These are phyloP conservation scores for Amphipoea oculea DNA, from an alignment of 2,888 invertebrate genomes.

Conservation along the genomic window DNA sequence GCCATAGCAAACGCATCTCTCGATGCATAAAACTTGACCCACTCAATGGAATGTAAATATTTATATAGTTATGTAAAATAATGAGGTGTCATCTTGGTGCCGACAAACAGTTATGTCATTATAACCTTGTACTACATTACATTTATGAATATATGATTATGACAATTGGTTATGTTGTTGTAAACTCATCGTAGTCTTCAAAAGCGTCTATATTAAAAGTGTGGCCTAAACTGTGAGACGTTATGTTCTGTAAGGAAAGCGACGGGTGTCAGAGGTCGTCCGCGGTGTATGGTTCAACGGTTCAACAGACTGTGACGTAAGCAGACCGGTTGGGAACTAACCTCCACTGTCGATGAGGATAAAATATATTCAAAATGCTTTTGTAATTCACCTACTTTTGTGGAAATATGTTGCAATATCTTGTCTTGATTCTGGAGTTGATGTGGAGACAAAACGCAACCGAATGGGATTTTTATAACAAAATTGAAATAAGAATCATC, in stretches of 20 bases:
- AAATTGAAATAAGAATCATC: neutral
- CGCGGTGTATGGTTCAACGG: slow-evolving; percentile 77
- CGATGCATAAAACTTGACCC: slow-evolving; percentile 69
- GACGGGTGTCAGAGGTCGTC: slow-evolving; percentile 82
- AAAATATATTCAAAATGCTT: slow-evolving; percentile 70
- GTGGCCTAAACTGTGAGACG: slow-evolving; percentile 77
- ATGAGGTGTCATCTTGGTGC: slow-evolving; percentile 70
- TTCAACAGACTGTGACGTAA: slow-evolving; percentile 84
- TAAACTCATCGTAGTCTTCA: slow-evolving; percentile 56
- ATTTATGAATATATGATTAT: slow-evolving; percentile 59
- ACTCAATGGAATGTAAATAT: slow-evolving; percentile 66
- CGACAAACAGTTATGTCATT: slow-evolving; percentile 70
- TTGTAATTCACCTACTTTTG: slow-evolving; percentile 67
- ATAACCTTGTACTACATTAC: slow-evolving; percentile 77
- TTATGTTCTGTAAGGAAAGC: slow-evolving; percentile 75
- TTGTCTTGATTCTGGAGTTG: neutral
- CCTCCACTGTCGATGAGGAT: slow-evolving; percentile 67
- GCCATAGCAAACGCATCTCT: slow-evolving; percentile 18
- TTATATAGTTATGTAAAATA: slow-evolving; percentile 70
- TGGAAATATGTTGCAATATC: slow-evolving; percentile 13
- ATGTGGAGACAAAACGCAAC: neutral
- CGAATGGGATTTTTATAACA: neutral
- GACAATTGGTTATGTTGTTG: slow-evolving; percentile 55
- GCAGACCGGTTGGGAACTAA: slow-evolving; percentile 73
- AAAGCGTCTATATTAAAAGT: slow-evolving; percentile 60